Percentiles rank a stretch among this genome's conserved stretches.
phyloP scores from a whole-genome alignment of 1,140 invertebrate species.

The Lysiphlebus fabarum region DNA sequence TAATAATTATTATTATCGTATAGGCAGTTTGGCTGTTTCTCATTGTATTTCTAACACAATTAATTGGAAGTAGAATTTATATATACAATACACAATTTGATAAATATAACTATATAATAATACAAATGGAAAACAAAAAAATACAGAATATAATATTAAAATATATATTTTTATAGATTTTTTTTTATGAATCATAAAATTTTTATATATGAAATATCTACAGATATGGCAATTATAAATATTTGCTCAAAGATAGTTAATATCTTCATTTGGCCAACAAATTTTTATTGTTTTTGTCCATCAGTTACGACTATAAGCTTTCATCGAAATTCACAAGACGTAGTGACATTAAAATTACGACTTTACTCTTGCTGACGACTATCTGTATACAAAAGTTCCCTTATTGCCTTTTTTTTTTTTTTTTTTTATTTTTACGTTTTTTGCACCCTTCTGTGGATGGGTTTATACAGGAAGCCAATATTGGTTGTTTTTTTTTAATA shows the following conservation, averaged over 20 bases:
- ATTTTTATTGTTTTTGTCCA: slow-evolving; percentile 33
- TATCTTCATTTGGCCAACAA: slow-evolving; percentile 36
- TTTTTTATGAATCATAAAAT: slow-evolving; percentile 35
- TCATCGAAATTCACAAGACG: slow-evolving; percentile 30
- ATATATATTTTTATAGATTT: slow-evolving; percentile 18
- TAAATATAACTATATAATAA: slow-evolving; percentile 6
- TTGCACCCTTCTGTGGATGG: not conserved
- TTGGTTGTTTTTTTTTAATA: slow-evolving; percentile 11
- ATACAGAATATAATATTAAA: no score
- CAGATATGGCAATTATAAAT: slow-evolving; percentile 42
- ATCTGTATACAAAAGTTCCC: no score
- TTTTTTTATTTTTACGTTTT: no score
- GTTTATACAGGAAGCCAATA: slow-evolving; percentile 9
- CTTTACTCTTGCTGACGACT: slow-evolving; percentile 27
- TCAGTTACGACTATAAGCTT: slow-evolving; percentile 21
- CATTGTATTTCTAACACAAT: no score
- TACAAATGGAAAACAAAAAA: slow-evolving; percentile 1
- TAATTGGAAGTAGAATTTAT: no score
- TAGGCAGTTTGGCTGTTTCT: no score
- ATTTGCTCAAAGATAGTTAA: slow-evolving; percentile 38
- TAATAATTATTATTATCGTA: no score
- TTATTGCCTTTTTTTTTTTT: not conserved
- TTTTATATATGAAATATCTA: slow-evolving; percentile 38
- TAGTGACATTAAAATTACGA: slow-evolving; percentile 40
- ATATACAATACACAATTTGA: not conserved